Conservation (phyloP, 2,888 invertebrate genomes). For the Cyrtodaria siliqua region DNA sequence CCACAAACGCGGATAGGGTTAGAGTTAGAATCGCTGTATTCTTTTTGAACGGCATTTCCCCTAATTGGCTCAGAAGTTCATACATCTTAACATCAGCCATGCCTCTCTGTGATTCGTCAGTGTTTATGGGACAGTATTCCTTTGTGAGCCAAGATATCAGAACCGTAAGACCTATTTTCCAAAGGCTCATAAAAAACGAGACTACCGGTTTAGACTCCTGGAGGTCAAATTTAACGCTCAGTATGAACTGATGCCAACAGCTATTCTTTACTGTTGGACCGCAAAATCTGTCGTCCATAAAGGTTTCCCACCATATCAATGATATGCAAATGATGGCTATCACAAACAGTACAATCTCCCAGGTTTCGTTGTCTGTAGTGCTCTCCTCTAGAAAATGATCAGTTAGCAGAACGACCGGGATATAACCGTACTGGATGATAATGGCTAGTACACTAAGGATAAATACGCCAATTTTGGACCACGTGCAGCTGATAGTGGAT, state of each 20-base stretch:
- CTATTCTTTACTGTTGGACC: slow-evolving; percentile 37
- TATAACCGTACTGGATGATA: slow-evolving; percentile 65
- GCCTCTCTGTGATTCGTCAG: background rate
- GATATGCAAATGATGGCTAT: slow-evolving; percentile 70
- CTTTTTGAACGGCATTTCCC: slow-evolving; percentile 14
- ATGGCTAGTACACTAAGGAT: slow-evolving; percentile 54
- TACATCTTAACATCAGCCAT: slow-evolving; percentile 20
- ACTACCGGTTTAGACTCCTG: slow-evolving; percentile 64
- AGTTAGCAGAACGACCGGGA: slow-evolving; percentile 61
- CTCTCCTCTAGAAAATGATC: slow-evolving; percentile 46
- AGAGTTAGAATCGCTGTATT: slow-evolving; percentile 58
- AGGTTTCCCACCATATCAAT: slow-evolving; percentile 79
- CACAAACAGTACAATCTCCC: slow-evolving; percentile 47
- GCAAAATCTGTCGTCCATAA: slow-evolving; percentile 72
- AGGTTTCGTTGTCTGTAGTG: slow-evolving; percentile 10
- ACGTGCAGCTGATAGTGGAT: too few species aligned
- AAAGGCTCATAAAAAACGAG: slow-evolving; percentile 45
- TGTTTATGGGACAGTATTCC: slow-evolving; percentile 10
- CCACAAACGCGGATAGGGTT: slow-evolving; percentile 63
- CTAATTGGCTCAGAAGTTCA: slow-evolving; percentile 31
- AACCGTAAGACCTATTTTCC: slow-evolving; percentile 57
- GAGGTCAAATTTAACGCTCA: slow-evolving; percentile 65
- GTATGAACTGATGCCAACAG: slow-evolving; percentile 41
- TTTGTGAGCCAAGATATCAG: slow-evolving; percentile 39
- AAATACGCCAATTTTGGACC: slow-evolving; percentile 20